phyloP scores from a whole-genome alignment of 1,140 invertebrate species.

The Cyclargus thomasi region DNA sequence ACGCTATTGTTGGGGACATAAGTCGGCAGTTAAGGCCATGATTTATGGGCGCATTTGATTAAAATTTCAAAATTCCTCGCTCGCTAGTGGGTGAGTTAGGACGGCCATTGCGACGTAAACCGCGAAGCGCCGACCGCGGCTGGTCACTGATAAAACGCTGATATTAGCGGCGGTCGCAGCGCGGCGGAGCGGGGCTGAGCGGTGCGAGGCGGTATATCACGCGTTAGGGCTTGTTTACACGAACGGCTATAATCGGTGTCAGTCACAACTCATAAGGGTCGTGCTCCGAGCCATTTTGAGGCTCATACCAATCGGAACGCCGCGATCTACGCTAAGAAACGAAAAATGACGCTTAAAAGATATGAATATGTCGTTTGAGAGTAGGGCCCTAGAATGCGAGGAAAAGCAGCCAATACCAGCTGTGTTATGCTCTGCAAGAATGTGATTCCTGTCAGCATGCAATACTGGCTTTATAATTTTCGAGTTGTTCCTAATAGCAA shows the following conservation, averaged over 20 bases:
- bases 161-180: slow-evolving; percentile 50
- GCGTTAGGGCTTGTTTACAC: background rate
- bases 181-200: slow-evolving; percentile 18
- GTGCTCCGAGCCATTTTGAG: no score
- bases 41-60: slow-evolving; percentile 5
- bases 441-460: no score
- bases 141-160: slow-evolving; percentile 62
- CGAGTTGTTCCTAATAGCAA: no score
- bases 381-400: no score
- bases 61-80: slow-evolving; percentile 1
- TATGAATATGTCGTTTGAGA: no score
- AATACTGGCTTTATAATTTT: no score
- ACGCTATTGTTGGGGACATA: slow-evolving; percentile 14
- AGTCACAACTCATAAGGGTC: no score
- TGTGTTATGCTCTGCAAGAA: no score
- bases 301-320: no score
- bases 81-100: slow-evolving; percentile 16
- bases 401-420: no score
- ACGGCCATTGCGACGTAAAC: slow-evolving; percentile 33
- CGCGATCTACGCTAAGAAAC: no score
- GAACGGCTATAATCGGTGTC: background rate
- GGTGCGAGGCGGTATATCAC: slow-evolving; percentile 47
- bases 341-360: no score
- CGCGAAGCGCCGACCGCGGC: slow-evolving; percentile 34
- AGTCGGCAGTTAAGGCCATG: slow-evolving; percentile 15